Base-by-base conservation (phyloP, 2,888 invertebrate genomes). In the Abrostola tripartita region DNA sequence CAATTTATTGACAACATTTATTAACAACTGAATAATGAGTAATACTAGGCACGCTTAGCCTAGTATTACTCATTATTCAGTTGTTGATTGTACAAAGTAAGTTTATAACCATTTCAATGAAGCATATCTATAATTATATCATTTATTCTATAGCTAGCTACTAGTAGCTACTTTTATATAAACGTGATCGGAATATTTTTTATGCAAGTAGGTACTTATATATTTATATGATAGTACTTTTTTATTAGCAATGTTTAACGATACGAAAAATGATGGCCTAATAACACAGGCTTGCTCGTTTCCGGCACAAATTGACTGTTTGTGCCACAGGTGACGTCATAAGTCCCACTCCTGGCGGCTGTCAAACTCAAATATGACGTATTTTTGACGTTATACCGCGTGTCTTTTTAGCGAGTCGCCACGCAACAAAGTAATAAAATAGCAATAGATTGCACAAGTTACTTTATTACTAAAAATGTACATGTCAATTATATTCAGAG, bases 381-480 rank as follows among this genome's bases (percentile, higher is more conserved):
- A 24, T 24, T 24, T 24, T 24, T 24, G 24, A 24, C 24, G 24
- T 24, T 24, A 24, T 24, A 24, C 24, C 24, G 24, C 24, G 24
- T 24, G 24, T 24, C 24, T 24, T 4, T 2, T 24, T 4, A 24
- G 24, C n/a, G n/a, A n/a, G n/a, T n/a, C n/a, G 24, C 24, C 41
- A 38, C 36, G 14, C 36, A 50, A 2, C 9, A 4, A 47, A 37
- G 37, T 56, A 62, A 12, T 44, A 37, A 55, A 68, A 50, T 37
- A 35, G 36, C 44, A 36, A 5, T 44, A 56, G 40, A 52, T 65
- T 72, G 52, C 61, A 44, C 49, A 67, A 70, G 37, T 53, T 53
- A 67, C 55, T 61, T 66, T 56, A 53, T 41, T 61, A 56, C 37
- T 12, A 36, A 53, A 44, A 71, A 37, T 61, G 14, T 66, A 56